A percentile compares a stretch with the other conserved stretches of the same genome.
Conservation (phyloP, 2,888 invertebrate genomes). For the Chironomus riparius region DNA sequence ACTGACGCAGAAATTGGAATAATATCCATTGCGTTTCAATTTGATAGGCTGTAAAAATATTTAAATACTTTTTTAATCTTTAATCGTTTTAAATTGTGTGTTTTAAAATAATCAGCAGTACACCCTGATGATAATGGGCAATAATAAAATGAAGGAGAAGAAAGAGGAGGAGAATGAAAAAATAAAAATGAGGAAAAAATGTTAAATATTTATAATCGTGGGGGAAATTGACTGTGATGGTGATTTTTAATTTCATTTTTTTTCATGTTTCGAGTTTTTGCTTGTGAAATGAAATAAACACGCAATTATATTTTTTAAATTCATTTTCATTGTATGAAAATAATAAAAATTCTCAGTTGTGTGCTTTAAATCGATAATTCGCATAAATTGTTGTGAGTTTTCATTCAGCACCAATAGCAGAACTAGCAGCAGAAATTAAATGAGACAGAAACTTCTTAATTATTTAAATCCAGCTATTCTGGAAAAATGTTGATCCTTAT, state of each 20-base stretch:
- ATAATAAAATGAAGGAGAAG: not conserved
- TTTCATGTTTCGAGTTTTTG: not conserved
- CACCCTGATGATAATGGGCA: not conserved
- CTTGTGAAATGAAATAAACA: constrained; percentile 7
- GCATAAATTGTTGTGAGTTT: too few species aligned
- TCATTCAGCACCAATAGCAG: too few species aligned
- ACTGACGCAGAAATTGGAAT: not conserved
- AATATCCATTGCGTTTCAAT: constrained; percentile 20
- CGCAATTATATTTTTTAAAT: constrained; percentile 12
- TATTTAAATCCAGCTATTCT: not conserved
- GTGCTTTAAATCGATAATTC: too few species aligned
- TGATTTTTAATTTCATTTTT: constrained; percentile 15
- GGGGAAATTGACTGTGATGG: constrained; percentile 1
- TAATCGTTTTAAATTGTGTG: constrained; percentile 27
- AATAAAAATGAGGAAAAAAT: not conserved
- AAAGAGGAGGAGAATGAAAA: not conserved
- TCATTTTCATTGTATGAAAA: too few species aligned
- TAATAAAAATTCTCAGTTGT: too few species aligned
- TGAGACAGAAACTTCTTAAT: not conserved
- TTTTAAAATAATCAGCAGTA: constrained; percentile 23
- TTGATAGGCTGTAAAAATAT: not conserved
- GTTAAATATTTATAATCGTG: not conserved
- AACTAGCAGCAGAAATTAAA: not conserved
- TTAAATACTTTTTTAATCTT: constrained; percentile 22
- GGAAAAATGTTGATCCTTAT: not conserved